A percentile compares a stretch with the other conserved stretches of the same genome.
These are phyloP conservation scores for Ornithoptera priamus DNA, from an alignment of 2,888 invertebrate genomes.

Conservation along the genomic window DNA sequence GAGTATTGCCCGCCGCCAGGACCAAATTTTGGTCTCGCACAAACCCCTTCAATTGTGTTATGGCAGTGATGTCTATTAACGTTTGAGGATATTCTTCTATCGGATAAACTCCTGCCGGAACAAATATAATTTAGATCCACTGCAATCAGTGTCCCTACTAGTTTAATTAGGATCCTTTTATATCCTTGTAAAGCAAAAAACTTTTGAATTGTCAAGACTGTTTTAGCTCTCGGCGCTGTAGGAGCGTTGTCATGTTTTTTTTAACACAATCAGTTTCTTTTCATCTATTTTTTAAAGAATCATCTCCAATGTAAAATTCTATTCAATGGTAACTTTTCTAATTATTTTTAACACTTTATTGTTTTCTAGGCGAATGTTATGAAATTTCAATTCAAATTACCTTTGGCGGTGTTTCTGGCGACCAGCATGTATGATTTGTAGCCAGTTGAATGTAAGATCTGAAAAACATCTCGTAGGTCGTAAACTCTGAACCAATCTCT, in stretches of 20 bases:
- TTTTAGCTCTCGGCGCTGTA: no score
- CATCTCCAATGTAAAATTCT: no score
- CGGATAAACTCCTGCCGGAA: slow-evolving; percentile 61
- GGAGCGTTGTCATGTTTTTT: no score
- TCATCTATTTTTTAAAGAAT: no score
- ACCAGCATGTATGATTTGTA: slow-evolving; percentile 81
- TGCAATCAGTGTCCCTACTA: no score
- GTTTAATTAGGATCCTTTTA: no score
- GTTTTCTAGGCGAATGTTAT: no score
- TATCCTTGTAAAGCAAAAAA: no score
- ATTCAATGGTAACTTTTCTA: no score
- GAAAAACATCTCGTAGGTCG: slow-evolving; percentile 71
- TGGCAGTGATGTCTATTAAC: slow-evolving; percentile 81
- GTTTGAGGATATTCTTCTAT: slow-evolving; percentile 55
- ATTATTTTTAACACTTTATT: no score
- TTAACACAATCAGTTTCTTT: no score
- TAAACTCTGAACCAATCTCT: slow-evolving; percentile 76
- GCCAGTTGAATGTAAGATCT: slow-evolving; percentile 61
- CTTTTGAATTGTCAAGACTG: no score
- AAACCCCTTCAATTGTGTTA: slow-evolving; percentile 77
- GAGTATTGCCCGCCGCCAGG: slow-evolving; percentile 78
- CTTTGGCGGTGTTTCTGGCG: slow-evolving; percentile 88
- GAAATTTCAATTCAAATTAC: slow-evolving; percentile 56
- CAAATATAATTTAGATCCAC: background rate
- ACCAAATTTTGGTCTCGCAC: slow-evolving; percentile 58